Conservation (phyloP, 2,797 vertebrate species). For the Saxicola maurus region DNA sequence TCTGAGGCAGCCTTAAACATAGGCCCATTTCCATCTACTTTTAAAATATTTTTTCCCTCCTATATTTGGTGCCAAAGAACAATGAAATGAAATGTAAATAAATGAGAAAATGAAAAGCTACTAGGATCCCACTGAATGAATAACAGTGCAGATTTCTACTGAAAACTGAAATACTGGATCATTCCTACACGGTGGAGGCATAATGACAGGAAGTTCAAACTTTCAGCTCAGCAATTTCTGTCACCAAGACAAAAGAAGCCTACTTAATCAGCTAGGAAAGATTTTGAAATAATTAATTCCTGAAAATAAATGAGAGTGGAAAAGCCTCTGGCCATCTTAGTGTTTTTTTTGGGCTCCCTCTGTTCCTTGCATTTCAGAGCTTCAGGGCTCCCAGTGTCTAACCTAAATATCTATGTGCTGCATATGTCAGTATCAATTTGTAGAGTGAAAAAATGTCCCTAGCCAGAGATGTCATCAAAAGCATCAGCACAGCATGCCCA, state of each 20-base stretch:
- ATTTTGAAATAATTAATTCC: conserved; percentile 14
- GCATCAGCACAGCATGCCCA: neutral
- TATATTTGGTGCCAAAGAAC: neutral
- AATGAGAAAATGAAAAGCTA: neutral
- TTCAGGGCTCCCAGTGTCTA: neutral
- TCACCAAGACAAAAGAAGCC: conserved; percentile 2
- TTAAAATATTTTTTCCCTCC: neutral
- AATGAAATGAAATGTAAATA: neutral
- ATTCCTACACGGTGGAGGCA: neutral
- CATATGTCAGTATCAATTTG: neutral
- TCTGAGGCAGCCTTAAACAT: neutral
- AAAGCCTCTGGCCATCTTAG: neutral
- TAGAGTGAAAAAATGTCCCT: rapidly evolving
- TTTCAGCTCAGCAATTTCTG: neutral
- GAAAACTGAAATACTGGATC: neutral
- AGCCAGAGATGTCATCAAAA: neutral
- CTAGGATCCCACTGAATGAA: neutral
- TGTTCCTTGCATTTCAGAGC: neutral
- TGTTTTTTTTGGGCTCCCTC: neutral
- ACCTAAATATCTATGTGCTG: neutral
- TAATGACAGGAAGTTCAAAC: neutral
- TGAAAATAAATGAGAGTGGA: neutral
- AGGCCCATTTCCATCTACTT: too few species aligned
- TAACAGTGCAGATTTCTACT: neutral
- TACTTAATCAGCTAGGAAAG: neutral